Percentiles rank a stretch among this genome's conserved stretches.
These are phyloP conservation scores for Orthonevra nobilis DNA, from an alignment of 2,888 invertebrate species.

Conservation along the genomic window DNA sequence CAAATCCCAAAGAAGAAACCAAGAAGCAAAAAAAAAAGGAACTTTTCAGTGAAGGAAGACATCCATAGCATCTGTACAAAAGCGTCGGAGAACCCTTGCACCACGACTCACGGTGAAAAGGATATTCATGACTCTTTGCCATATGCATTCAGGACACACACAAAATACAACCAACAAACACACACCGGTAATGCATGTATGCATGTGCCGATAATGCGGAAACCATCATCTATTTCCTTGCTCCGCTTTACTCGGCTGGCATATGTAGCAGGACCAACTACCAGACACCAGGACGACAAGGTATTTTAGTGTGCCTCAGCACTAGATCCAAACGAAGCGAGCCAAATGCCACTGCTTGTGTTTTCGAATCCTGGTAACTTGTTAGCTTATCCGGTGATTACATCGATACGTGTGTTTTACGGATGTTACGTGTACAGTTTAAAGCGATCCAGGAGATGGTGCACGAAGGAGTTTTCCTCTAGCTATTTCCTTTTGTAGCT, in stretches of 20 bases:
- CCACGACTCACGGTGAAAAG: constrained; percentile 29
- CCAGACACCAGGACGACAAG: constrained; percentile 37
- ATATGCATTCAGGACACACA: constrained; percentile 43
- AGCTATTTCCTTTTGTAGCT: background rate
- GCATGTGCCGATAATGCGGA: constrained; percentile 54
- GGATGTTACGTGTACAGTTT: constrained; percentile 68
- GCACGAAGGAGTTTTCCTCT: background rate
- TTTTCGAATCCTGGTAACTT: constrained; percentile 78
- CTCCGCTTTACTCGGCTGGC: constrained; percentile 6
- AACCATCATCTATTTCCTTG: constrained; percentile 43
- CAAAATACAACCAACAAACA: constrained; percentile 25
- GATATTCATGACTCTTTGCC: constrained; percentile 56
- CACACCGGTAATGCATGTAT: constrained; percentile 33
- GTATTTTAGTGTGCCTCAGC: constrained; percentile 28
- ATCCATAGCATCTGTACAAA: constrained; percentile 18
- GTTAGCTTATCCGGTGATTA: constrained; percentile 80
- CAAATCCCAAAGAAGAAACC: background rate
- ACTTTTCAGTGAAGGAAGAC: constrained; percentile 20
- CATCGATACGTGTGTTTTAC: constrained; percentile 74
- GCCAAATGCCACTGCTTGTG: constrained; percentile 58
- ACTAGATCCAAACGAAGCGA: constrained; percentile 4
- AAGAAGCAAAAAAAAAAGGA: constrained; percentile 10
- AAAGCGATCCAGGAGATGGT: constrained; percentile 54
- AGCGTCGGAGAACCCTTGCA: constrained; percentile 11
- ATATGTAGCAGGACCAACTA: constrained; percentile 30